phyloP scores from a whole-genome alignment of 2,888 invertebrate species.

The Nomada ruficornis region DNA sequence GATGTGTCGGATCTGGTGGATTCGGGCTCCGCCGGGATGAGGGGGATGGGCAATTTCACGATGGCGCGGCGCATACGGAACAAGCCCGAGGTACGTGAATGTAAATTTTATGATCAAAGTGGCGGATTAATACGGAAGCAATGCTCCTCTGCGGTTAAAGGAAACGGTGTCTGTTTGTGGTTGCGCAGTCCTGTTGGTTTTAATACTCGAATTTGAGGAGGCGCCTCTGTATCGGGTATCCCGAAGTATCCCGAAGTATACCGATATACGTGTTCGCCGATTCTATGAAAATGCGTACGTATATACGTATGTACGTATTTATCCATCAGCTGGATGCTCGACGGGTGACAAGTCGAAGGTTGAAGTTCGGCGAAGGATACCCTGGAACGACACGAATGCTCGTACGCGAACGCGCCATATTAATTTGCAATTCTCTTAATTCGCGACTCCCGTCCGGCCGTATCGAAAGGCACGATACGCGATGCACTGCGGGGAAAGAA shows the following conservation, averaged over 20 bases:
- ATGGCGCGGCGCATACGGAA: constrained; percentile 69
- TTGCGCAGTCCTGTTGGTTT: constrained; percentile 26
- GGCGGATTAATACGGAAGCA: constrained; percentile 69
- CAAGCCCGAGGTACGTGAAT: constrained; percentile 65
- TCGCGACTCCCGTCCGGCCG: constrained; percentile 16
- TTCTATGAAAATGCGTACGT: not conserved
- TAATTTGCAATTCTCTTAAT: constrained; percentile 5
- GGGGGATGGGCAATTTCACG: constrained; percentile 44
- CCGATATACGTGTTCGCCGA: too few relatives aligned
- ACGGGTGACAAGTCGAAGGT: not conserved
- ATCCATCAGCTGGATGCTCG: too few relatives aligned
- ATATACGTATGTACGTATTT: too few relatives aligned
- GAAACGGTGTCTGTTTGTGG: constrained; percentile 43
- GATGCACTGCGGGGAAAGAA: not conserved
- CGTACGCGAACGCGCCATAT: not conserved
- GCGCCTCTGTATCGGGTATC: not conserved
- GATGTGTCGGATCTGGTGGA: constrained; percentile 65
- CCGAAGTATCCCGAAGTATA: not conserved
- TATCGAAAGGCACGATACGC: constrained; percentile 10
- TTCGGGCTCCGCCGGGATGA: constrained; percentile 36
- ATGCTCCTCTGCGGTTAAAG: constrained; percentile 53
- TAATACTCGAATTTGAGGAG: constrained; percentile 28
- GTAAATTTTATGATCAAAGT: constrained; percentile 73
- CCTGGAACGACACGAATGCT: not conserved
- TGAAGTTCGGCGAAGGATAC: not conserved